Base-by-base conservation (phyloP, 2,888 invertebrate genomes). In the Zaprionus lineosus region DNA sequence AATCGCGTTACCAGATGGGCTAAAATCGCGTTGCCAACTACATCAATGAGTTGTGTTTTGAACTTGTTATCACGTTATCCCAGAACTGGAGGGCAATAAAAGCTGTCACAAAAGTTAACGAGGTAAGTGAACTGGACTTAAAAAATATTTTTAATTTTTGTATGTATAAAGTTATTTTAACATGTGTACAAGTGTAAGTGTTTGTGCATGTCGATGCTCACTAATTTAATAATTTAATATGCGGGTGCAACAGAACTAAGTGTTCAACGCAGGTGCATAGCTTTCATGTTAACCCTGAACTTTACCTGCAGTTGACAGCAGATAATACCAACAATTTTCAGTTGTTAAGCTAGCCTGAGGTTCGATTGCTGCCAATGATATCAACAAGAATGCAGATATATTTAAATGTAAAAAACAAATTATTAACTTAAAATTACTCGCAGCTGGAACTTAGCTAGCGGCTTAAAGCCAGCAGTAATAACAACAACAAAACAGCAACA, bases 211-310 rank as follows among this genome's bases (percentile, higher is more conserved):
- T 26, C 8, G 18, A n/a, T 14, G 44, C 26, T 33, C 24, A 24
- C 12, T 43, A 24, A 24, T 14, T 9, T 58, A 26, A 24, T 31
- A 41, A 41, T 40, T 16, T 24, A 7, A 12, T 24, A 58, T 43
- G 58, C 50, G 50, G 47, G 47, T 61, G 61, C 58, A 24, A n/a
- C 6, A 24, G 24, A 24, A 3, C 6, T 8, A 46, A 8, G 19
- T 14, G n/a, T 19, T 41, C 60, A 76, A 9, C 55, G 60, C 82
- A 81, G 82, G 82, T 76, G 82, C 43, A 59, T 55, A 55, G 47
- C 53, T 56, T n/a, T n/a, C 53, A 61, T 28, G 48, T 40, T 60
- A 47, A 53, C 83, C 77, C 63, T 83, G 84, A 79, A 74, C 71
- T 71, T 72, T 76, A 31, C 48, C 37, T 66, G 50, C 55, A 57